A percentile compares a stretch with the other conserved stretches of the same genome.
Evolutionary conservation across 2,888 invertebrate species (phyloP).

Genomic region (Pecten maximus): DNA sequence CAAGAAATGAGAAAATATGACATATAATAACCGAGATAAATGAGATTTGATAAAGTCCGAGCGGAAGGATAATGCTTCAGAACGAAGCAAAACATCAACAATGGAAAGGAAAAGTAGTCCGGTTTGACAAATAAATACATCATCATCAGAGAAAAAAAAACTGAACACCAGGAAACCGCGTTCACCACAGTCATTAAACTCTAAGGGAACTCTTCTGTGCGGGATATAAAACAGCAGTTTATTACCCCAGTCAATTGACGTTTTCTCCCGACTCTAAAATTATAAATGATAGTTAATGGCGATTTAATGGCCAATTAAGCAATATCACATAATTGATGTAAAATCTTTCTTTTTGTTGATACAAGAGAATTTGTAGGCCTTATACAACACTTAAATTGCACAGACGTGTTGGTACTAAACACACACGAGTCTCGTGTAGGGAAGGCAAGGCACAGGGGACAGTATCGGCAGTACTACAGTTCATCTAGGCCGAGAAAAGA

Average conservation of each 20-base stretch:
- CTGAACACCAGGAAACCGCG: not conserved
- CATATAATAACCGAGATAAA: not conserved
- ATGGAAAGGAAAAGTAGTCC: not conserved
- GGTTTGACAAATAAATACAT: not conserved
- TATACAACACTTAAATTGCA: not conserved
- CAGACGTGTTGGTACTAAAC: not conserved
- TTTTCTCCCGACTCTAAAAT: slow-evolving; percentile 3
- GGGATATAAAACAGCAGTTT: slow-evolving; percentile 7
- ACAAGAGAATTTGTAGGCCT: not conserved
- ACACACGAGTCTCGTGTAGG: not conserved
- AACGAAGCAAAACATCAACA: not conserved
- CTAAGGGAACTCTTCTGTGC: not conserved
- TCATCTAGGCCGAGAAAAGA: too few species aligned
- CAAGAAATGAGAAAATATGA: too few species aligned
- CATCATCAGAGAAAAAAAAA: not conserved
- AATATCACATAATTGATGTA: not conserved
- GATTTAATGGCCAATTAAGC: not conserved
- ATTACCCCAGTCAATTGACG: not conserved
- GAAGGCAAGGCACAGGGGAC: not conserved
- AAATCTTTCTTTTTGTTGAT: not conserved
- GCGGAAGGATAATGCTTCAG: not conserved
- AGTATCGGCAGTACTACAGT: not conserved
- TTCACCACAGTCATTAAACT: not conserved
- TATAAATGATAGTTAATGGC: not conserved
- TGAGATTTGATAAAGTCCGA: not conserved